Evolutionary conservation across 2,113 vertebrate species (phyloP).

Genomic region (Coptodon rendalli): DNA sequence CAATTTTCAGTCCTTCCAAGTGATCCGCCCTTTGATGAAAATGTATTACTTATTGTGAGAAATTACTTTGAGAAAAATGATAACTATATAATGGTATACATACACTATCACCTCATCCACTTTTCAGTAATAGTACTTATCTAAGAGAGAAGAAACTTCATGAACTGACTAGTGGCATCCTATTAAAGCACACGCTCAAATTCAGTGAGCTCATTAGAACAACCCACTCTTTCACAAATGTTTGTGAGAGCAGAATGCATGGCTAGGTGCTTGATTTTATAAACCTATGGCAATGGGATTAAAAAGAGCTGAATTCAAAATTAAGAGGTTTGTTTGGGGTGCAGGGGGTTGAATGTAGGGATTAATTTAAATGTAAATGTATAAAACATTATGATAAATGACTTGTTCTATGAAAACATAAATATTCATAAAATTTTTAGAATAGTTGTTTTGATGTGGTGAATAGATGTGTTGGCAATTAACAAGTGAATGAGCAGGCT

Average conservation of each 20-base stretch:
- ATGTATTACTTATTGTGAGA: not conserved
- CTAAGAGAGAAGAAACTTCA: not conserved
- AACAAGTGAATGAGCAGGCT: not conserved
- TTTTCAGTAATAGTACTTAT: not conserved
- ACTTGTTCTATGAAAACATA: not conserved
- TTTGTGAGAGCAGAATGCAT: not conserved
- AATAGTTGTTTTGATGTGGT: not conserved
- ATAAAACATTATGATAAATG: not conserved
- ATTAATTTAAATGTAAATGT: not conserved
- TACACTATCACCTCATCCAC: not conserved
- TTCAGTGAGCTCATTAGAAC: not conserved
- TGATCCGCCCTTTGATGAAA: not conserved
- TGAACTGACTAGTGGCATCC: not conserved
- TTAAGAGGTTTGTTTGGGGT: not conserved
- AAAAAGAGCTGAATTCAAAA: not conserved
- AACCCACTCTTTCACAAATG: accelerated
- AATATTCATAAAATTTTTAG: not conserved
- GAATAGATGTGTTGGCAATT: not conserved
- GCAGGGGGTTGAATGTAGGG: not conserved
- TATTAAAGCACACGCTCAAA: not conserved
- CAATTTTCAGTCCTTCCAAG: not conserved
- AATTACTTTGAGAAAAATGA: not conserved
- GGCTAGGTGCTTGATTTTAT: not conserved
- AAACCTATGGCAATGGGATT: not conserved
- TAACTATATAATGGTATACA: not conserved